Percentiles rank a stretch among this genome's conserved stretches.
Evolutionary conservation across 2,888 invertebrate genomes (phyloP).

Genomic region (Polia nebulosa): DNA sequence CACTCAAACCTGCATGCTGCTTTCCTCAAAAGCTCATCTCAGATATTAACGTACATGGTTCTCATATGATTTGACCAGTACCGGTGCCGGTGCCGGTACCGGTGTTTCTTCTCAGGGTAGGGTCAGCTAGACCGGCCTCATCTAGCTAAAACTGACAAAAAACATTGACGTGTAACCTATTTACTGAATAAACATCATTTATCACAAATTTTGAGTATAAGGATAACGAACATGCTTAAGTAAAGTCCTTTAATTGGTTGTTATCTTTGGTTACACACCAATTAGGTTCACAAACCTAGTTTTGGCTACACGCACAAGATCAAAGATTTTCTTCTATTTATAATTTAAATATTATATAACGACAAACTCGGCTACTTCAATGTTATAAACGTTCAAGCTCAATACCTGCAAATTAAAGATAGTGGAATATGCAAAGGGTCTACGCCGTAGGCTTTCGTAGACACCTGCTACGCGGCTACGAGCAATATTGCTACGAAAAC

Average conservation of each 20-base stretch:
- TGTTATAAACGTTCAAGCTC: constrained; percentile 15
- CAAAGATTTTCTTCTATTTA: background rate
- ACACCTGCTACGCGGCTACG: constrained; percentile 68
- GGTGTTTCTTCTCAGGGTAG: no score
- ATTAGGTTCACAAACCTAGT: constrained; percentile 12
- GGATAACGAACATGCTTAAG: background rate
- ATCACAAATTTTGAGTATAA: background rate
- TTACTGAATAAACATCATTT: no score
- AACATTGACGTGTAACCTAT: no score
- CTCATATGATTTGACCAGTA: no score
- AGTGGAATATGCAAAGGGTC: constrained; percentile 62
- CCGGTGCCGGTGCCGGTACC: no score
- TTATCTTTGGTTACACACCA: constrained; percentile 22
- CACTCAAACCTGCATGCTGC: no score
- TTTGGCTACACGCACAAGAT: background rate
- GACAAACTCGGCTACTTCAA: background rate
- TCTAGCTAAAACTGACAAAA: no score
- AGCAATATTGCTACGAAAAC: constrained; percentile 57
- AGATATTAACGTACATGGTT: no score
- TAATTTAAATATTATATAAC: background rate
- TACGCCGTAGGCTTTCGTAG: constrained; percentile 65
- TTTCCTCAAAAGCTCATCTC: no score
- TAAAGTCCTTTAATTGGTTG: constrained; percentile 22
- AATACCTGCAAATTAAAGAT: constrained; percentile 41
- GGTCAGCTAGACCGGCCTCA: no score